Percentiles rank a stretch among this genome's conserved stretches.
Conservation (phyloP, 2,113 vertebrate species). For the Mellivora capensis region DNA sequence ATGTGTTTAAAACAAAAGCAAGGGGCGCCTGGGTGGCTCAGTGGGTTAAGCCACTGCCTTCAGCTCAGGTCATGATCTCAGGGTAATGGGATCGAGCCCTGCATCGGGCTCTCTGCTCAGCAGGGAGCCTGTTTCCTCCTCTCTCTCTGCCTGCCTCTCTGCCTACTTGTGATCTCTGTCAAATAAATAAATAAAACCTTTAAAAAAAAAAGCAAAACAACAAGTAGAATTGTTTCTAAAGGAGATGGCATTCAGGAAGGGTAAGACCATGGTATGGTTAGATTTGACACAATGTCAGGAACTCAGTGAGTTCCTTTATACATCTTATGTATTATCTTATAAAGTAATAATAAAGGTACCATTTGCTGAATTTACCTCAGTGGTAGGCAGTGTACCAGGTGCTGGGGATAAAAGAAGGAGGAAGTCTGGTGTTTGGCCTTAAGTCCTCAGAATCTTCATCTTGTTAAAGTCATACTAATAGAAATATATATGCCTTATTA, state of each 20-base stretch:
- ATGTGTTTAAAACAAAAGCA: neutral
- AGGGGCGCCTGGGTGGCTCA: no score
- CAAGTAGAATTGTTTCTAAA: neutral
- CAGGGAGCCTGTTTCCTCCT: no score
- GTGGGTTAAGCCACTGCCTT: no score
- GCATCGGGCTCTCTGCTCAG: no score
- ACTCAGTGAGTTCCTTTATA: neutral
- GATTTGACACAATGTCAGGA: neutral
- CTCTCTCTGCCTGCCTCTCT: no score
- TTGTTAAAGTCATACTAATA: neutral
- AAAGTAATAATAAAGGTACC: neutral
- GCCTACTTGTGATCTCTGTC: no score
- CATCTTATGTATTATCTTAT: neutral
- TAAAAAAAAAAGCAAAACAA: neutral
- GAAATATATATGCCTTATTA: neutral
- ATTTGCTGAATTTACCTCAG: neutral
- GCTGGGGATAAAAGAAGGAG: neutral
- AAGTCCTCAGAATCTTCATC: neutral
- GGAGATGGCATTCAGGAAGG: neutral
- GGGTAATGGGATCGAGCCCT: no score
- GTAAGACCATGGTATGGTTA: neutral
- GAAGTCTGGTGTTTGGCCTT: neutral
- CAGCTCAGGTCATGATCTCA: no score
- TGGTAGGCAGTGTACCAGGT: neutral
- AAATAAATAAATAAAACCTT: no score